Evolutionary conservation across 2,113 vertebrate genomes (phyloP).

Genomic region (Platycercus adscitus): DNA sequence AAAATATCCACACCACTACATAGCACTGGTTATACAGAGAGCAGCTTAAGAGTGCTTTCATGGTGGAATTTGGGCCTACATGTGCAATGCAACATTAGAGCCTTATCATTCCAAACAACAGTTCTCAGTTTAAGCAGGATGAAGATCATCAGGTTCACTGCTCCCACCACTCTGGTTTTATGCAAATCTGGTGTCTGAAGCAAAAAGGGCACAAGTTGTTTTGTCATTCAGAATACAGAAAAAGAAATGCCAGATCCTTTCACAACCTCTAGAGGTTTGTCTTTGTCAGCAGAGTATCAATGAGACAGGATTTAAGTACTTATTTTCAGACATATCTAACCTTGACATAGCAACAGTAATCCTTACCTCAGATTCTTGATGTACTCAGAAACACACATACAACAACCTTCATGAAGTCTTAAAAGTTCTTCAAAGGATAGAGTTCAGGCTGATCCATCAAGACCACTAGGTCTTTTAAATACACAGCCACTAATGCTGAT

Average conservation of each 20-base stretch:
- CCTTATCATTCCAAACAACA: background rate
- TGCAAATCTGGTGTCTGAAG: background rate
- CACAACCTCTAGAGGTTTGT: background rate
- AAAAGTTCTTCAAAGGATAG: background rate
- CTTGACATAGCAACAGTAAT: background rate
- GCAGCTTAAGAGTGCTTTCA: background rate
- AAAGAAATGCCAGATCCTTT: background rate
- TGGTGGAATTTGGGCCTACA: background rate
- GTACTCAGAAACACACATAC: background rate
- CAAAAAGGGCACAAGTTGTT: background rate
- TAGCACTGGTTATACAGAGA: background rate
- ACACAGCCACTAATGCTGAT: background rate
- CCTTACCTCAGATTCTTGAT: background rate
- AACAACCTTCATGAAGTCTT: background rate
- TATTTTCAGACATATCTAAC: background rate
- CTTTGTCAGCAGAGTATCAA: background rate
- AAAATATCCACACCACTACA: background rate
- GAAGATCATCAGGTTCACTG: background rate
- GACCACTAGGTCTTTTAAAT: background rate
- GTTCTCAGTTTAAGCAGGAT: background rate
- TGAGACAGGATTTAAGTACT: background rate
- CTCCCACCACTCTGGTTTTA: background rate
- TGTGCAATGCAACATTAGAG: background rate
- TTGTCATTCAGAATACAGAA: background rate
- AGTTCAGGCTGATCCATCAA: background rate